phyloP scores from a whole-genome alignment of 2,797 vertebrate species.

The Eidolon dupreanum region DNA sequence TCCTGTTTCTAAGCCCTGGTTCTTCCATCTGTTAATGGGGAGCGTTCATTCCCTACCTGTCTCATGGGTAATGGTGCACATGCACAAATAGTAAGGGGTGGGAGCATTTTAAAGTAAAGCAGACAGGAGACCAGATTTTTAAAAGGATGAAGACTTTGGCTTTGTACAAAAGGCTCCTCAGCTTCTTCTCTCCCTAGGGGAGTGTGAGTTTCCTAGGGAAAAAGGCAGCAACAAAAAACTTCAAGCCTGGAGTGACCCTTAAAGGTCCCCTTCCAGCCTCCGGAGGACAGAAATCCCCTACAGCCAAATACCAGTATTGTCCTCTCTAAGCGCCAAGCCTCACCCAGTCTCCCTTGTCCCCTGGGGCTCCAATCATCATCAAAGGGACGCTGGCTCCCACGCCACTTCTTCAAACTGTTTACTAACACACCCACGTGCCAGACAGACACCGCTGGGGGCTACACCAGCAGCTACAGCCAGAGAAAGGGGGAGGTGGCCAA shows the following conservation, averaged over 20 bases:
- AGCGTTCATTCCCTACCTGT: background rate
- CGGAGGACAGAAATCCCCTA: constrained; percentile 46
- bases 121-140: constrained; percentile 27
- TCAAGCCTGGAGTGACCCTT: constrained; percentile 45
- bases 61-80: background rate
- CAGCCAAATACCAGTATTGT: constrained; percentile 54
- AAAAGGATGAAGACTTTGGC: constrained; percentile 42
- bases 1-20: constrained; percentile 19
- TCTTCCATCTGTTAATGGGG: constrained; percentile 37
- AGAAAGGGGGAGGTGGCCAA: constrained; percentile 47
- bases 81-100: background rate
- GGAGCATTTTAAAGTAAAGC: constrained; percentile 44
- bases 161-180: constrained; percentile 62
- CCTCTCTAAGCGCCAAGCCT: constrained; percentile 40
- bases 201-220: constrained; percentile 60
- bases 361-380: constrained; percentile 68
- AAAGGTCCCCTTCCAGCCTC: constrained; percentile 37
- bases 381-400: constrained; percentile 71
- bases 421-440: constrained; percentile 77
- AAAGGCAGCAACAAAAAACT: constrained; percentile 50
- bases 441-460: constrained; percentile 72
- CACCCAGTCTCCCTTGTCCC: constrained; percentile 64
- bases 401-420: constrained; percentile 80
- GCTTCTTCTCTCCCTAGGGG: constrained; percentile 42
- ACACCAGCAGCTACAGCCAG: constrained; percentile 48